These are phyloP conservation scores for Echeneis naucrates DNA, from an alignment of 2,797 vertebrate genomes.

Conservation along the genomic window DNA sequence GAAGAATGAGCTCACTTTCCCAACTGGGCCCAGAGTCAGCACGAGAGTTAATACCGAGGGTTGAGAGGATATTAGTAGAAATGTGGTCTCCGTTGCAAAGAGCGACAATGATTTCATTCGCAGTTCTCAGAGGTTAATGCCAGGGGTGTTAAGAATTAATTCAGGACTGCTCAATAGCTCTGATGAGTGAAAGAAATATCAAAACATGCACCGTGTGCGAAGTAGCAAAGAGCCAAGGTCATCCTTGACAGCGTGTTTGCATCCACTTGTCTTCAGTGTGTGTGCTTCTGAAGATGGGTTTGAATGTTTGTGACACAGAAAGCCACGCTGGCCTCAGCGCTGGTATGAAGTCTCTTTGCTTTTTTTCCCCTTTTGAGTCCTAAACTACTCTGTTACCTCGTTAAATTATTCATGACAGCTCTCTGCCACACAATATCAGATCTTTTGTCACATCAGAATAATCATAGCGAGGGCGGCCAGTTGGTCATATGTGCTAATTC, in stretches of 20 bases:
- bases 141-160: constrained; percentile 18
- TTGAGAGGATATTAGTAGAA: constrained; percentile 11
- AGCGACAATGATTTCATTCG: constrained; percentile 1
- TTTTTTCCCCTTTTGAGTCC: constrained; percentile 26
- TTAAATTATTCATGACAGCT: constrained; percentile 60
- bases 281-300: constrained; percentile 25
- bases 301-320: constrained; percentile 5
- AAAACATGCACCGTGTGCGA: constrained; percentile 29
- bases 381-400: constrained; percentile 25
- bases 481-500: constrained; percentile 7
- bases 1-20: constrained; percentile 44
- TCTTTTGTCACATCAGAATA: constrained; percentile 11
- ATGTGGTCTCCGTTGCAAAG: constrained; percentile 2
- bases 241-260: neutral
- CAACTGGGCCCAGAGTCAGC: constrained; percentile 50
- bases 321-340: neutral
- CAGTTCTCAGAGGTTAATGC: constrained; percentile 11
- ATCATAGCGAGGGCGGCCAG: neutral
- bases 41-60: constrained; percentile 50
- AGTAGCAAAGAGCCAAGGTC: constrained; percentile 20
- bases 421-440: constrained; percentile 24
- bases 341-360: constrained; percentile 16
- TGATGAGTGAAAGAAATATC: constrained; percentile 9
- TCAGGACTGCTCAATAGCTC: constrained; percentile 22
- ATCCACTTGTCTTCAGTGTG: constrained; percentile 7